A percentile compares a stretch with the other conserved stretches of the same genome.
These are phyloP conservation scores for Cotesia vestalis DNA, from an alignment of 1,140 invertebrate species.

Conservation along the genomic window DNA sequence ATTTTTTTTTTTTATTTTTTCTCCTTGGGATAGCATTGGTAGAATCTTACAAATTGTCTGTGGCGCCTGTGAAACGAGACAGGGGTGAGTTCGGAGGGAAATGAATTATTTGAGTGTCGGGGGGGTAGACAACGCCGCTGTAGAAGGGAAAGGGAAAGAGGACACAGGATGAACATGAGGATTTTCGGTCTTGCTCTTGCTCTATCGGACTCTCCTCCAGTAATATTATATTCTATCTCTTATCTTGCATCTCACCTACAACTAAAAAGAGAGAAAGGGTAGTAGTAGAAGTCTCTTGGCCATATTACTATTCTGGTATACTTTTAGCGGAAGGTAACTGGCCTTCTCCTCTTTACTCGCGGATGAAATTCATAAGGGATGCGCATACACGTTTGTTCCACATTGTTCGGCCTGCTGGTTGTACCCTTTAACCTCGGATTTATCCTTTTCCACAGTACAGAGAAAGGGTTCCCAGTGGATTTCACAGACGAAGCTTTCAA, in stretches of 20 bases:
- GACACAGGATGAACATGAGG: background rate
- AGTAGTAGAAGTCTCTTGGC: background rate
- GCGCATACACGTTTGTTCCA: constrained; percentile 24
- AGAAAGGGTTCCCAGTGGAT: background rate
- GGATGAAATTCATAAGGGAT: constrained; percentile 33
- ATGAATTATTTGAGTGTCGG: constrained; percentile 35
- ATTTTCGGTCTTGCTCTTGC: constrained; percentile 4
- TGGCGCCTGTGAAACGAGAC: constrained; percentile 22
- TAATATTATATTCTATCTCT: too few relatives aligned
- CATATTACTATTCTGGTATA: background rate
- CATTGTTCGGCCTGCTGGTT: too few relatives aligned
- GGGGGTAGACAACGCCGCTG: too few relatives aligned
- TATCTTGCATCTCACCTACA: too few relatives aligned
- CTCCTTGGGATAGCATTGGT: background rate
- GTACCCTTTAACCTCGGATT: background rate
- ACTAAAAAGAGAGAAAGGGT: too few relatives aligned
- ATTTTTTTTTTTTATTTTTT: constrained; percentile 2
- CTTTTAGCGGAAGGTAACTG: constrained; percentile 30
- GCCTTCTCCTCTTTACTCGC: constrained; percentile 3
- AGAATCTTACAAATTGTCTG: constrained; percentile 27
- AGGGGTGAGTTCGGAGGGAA: constrained; percentile 26
- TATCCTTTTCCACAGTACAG: background rate
- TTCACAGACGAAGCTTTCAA: background rate
- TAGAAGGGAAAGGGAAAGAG: too few relatives aligned
- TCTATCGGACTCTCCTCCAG: too few relatives aligned